These are phyloP conservation scores for Microplitis deprimator DNA, from an alignment of 2,888 invertebrate genomes.

Conservation along the genomic window DNA sequence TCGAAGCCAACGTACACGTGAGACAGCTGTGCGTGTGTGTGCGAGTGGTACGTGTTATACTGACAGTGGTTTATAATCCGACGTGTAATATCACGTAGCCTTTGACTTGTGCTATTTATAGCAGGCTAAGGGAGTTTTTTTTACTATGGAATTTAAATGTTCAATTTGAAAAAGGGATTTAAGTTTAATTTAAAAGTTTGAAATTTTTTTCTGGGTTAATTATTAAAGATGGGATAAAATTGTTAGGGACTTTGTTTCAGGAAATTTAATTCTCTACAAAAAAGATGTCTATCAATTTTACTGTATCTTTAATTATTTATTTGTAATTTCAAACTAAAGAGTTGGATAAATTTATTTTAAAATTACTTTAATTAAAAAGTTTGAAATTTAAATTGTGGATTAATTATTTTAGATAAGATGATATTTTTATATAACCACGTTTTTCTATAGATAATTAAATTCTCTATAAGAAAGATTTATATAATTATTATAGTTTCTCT, in stretches of 20 bases:
- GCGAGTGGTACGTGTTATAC: not conserved
- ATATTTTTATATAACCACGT: too few relatives aligned
- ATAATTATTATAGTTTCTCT: too few relatives aligned
- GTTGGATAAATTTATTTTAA: not conserved
- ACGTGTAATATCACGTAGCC: conserved; percentile 33
- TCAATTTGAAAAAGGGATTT: not conserved
- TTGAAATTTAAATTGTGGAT: not conserved
- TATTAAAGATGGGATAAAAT: not conserved
- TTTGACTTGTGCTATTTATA: conserved; percentile 28
- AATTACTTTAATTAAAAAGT: not conserved
- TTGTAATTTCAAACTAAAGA: not conserved
- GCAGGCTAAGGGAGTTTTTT: not conserved
- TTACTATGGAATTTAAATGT: not conserved
- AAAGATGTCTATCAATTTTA: not conserved
- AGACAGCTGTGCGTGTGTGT: too few relatives aligned
- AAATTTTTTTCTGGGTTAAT: not conserved
- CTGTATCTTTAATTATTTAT: not conserved
- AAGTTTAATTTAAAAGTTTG: not conserved
- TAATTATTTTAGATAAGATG: too few relatives aligned
- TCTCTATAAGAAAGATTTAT: too few relatives aligned
- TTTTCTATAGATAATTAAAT: too few relatives aligned
- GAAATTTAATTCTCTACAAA: not conserved
- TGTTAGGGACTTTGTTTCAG: not conserved
- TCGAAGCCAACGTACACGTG: conserved; percentile 33
- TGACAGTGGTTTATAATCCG: conserved; percentile 33